A percentile compares a stretch with the other conserved stretches of the same genome.
These are phyloP conservation scores for Orchesella flavescens DNA, from an alignment of 2,888 invertebrate genomes.

Conservation along the genomic window DNA sequence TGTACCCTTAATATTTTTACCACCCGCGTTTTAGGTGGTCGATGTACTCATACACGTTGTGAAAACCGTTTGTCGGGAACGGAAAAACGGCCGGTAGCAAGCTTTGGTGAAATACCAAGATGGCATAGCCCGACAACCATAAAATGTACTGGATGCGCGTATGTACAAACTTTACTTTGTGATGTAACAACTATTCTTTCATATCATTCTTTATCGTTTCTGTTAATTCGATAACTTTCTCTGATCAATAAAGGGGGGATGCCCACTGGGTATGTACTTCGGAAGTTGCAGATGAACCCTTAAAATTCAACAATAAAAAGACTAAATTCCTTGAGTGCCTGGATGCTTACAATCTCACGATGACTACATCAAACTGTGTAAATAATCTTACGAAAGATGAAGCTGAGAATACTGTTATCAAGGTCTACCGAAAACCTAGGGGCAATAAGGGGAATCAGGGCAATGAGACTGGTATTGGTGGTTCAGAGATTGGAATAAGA, in stretches of 20 bases:
- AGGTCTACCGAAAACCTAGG: not conserved
- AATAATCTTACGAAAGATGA: not conserved
- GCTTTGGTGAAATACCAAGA: not conserved
- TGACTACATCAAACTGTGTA: not conserved
- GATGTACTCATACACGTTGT: not conserved
- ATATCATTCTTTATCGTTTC: no score
- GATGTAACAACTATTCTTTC: no score
- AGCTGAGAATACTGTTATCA: not conserved
- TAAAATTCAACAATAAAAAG: not conserved
- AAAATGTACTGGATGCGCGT: no score
- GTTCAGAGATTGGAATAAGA: no score
- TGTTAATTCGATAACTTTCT: no score
- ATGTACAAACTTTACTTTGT: no score
- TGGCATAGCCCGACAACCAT: not conserved
- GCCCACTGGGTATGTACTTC: not conserved
- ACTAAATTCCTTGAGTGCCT: not conserved
- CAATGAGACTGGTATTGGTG: no score
- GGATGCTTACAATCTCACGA: not conserved
- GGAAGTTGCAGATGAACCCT: not conserved
- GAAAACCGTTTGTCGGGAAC: no score
- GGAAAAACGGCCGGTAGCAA: not conserved
- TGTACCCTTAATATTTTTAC: no score
- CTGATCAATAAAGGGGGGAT: no score
- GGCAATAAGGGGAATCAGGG: no score
- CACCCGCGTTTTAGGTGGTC: conserved; percentile 10